These are phyloP conservation scores for Falcaria lacertinaria DNA, from an alignment of 2,888 invertebrate genomes.

Conservation along the genomic window DNA sequence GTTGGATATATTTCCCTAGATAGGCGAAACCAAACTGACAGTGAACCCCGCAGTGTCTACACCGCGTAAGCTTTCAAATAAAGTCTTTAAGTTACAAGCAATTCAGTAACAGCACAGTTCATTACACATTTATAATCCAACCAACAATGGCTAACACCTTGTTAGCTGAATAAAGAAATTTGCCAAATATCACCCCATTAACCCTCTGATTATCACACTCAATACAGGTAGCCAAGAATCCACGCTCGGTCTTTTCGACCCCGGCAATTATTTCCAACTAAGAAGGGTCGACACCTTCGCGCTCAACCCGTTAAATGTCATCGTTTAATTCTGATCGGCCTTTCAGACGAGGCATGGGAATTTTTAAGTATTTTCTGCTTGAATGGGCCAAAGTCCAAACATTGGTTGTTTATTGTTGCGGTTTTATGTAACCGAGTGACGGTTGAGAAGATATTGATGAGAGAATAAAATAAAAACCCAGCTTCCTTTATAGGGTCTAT, in stretches of 20 bases:
- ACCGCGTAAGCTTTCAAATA: no score
- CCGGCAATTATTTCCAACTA: constrained; percentile 49
- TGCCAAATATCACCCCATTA: constrained; percentile 1
- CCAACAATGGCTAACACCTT: constrained; percentile 3
- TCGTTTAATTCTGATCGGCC: constrained; percentile 25
- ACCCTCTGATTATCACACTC: constrained; percentile 13
- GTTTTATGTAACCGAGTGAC: constrained; percentile 43
- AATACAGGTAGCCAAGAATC: constrained; percentile 40
- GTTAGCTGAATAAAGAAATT: constrained; percentile 4
- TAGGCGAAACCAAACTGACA: neutral
- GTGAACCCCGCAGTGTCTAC: no score
- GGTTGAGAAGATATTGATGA: constrained; percentile 21
- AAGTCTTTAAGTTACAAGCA: no score
- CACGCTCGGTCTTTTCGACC: constrained; percentile 23
- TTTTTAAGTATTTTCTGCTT: constrained; percentile 58
- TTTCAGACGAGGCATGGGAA: constrained; percentile 55
- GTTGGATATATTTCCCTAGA: no score
- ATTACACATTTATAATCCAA: neutral
- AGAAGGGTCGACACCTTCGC: constrained; percentile 47
- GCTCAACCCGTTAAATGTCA: constrained; percentile 51
- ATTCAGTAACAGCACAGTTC: neutral
- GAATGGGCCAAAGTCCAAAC: constrained; percentile 59
- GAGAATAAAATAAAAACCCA: constrained; percentile 10
- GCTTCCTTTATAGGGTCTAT: constrained; percentile 1
- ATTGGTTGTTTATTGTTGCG: constrained; percentile 48